Conservation (phyloP, 2,888 invertebrate genomes). For the Argyra leucocephala region DNA sequence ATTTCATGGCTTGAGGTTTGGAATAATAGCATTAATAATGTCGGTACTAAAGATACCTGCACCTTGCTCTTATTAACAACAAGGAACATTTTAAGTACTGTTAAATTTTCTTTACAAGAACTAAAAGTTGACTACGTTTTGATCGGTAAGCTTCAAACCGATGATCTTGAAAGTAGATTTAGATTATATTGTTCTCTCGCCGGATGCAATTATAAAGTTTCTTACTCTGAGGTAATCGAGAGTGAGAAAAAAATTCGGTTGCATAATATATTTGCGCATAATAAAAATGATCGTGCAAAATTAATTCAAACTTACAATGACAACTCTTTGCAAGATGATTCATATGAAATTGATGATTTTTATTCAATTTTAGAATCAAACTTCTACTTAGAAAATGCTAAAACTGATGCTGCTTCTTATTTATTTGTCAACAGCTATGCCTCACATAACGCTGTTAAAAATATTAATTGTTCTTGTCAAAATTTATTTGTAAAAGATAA, state of each 20-base stretch:
- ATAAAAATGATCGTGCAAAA: too few relatives aligned
- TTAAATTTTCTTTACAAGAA: constrained; percentile 5
- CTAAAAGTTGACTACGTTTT: constrained; percentile 7
- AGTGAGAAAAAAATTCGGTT: not conserved
- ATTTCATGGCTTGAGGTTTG: too few relatives aligned
- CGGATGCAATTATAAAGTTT: too few relatives aligned
- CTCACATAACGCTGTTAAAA: too few relatives aligned
- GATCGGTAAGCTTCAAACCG: constrained; percentile 8
- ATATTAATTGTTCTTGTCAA: too few relatives aligned
- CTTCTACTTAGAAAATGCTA: not conserved
- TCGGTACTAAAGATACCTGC: too few relatives aligned
- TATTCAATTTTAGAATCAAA: not conserved
- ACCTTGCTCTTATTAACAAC: not conserved
- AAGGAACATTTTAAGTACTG: not conserved
- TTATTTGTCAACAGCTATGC: too few relatives aligned
- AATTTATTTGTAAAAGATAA: too few relatives aligned
- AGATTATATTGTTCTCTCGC: constrained; percentile 9
- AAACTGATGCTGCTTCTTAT: too few relatives aligned
- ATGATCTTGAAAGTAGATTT: constrained; percentile 10
- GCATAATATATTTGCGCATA: too few relatives aligned
- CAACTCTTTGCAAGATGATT: not conserved
- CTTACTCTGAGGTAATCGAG: too few relatives aligned
- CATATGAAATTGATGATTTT: not conserved
- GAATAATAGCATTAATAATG: too few relatives aligned
- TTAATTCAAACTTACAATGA: not conserved